These are phyloP conservation scores for Allygus modestus DNA, from an alignment of 2,888 invertebrate species.

Conservation along the genomic window DNA sequence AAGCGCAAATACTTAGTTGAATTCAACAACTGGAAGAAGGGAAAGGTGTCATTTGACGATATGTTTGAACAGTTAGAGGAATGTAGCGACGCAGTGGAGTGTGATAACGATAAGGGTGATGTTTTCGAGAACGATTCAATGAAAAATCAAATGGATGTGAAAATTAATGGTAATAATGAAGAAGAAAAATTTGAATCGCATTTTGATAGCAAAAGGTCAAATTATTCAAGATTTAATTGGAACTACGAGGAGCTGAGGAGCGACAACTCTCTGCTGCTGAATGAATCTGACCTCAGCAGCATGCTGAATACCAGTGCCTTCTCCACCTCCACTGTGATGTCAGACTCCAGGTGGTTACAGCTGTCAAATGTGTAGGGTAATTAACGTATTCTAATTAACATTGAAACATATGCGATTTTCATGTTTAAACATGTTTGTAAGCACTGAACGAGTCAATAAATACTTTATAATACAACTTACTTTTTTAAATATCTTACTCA, in stretches of 20 bases:
- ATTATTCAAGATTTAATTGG: neutral
- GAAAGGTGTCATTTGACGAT: conserved; percentile 7
- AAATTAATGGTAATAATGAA: neutral
- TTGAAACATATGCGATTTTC: too few species aligned
- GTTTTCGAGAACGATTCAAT: neutral
- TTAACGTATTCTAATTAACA: neutral
- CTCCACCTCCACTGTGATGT: conserved; percentile 29
- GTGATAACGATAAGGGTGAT: neutral
- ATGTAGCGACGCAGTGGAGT: neutral
- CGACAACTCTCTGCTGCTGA: neutral
- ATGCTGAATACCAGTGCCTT: conserved; percentile 7
- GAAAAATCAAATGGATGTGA: neutral
- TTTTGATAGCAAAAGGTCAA: neutral
- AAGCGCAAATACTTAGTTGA: conserved; percentile 44
- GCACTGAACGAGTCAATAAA: neutral
- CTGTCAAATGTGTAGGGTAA: too few species aligned
- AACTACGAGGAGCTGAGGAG: neutral
- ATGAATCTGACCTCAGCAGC: conserved; percentile 16
- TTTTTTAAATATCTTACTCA: too few species aligned
- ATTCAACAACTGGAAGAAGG: conserved; percentile 46
- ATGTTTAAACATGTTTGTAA: too few species aligned
- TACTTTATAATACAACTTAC: too few species aligned
- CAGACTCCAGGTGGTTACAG: conserved; percentile 17
- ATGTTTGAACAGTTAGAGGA: neutral
- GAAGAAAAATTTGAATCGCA: neutral